phyloP scores from a whole-genome alignment of 2,888 invertebrate species.

The Ectemnius cavifrons region DNA sequence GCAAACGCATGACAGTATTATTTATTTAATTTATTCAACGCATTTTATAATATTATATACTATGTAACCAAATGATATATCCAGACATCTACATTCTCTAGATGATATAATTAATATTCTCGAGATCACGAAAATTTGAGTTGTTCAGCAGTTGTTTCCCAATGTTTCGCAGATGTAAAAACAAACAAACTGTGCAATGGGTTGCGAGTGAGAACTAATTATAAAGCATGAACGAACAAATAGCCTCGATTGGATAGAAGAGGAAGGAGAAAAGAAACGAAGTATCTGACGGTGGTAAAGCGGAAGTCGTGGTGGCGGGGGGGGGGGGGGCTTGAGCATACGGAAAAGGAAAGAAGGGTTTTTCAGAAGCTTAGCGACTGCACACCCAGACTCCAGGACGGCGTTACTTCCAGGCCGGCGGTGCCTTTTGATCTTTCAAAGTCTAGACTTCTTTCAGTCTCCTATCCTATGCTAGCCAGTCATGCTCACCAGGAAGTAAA shows the following conservation, averaged over 20 bases:
- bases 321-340: not conserved
- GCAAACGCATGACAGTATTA: too few species aligned
- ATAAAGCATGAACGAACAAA: slow-evolving; percentile 19
- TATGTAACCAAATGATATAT: too few species aligned
- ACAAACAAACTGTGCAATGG: too few species aligned
- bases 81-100: too few species aligned
- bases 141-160: too few species aligned
- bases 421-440: slow-evolving; percentile 72
- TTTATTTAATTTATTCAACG: too few species aligned
- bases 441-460: slow-evolving; percentile 69
- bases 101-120: too few species aligned
- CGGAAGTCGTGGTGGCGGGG: not conserved
- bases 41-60: too few species aligned
- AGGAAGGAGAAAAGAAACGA: slow-evolving; percentile 5
- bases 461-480: slow-evolving; percentile 56
- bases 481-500: slow-evolving; percentile 65
- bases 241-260: slow-evolving; percentile 11
- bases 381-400: slow-evolving; percentile 61
- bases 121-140: too few species aligned
- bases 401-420: slow-evolving; percentile 72
- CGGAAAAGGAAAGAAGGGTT: slow-evolving; percentile 36
- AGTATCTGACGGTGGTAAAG: slow-evolving; percentile 4
- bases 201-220: slow-evolving; percentile 15
- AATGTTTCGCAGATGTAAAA: too few species aligned
- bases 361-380: slow-evolving; percentile 53